Evolutionary conservation across 1,140 invertebrate genomes (phyloP), one percentile per base, ranked within the genome.

Genomic region (Sycophaga agraensis): DNA sequence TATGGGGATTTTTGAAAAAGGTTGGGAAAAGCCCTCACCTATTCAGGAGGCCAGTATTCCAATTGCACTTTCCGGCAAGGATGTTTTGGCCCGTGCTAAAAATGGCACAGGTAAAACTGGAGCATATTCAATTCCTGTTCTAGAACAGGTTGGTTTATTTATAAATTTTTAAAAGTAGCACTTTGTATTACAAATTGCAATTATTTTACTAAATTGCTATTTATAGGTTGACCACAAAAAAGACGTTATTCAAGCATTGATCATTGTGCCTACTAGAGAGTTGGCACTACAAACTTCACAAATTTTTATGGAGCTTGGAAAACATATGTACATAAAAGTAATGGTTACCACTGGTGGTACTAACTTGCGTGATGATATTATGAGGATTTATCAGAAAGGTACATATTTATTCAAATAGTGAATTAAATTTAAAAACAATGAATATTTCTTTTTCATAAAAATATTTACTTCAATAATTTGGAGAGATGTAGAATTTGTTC

Each of bases 1-100:
- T 60, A 99, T 99, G 97, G 98, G 97, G 67, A 99, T 99, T 76
- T 99, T 99, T 82, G 98, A 99, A 80, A 99, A 99, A 84, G 98
- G 98, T 46, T 99, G 97, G 98, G 98, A 99, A 78, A 95, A 95
- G 78, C 98, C 98, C 49, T 98, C 95, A 66, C 98, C 98, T 21
- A 99, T 99, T 84, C 98, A 99, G 86, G 96, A 98, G 86, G 94
- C 94, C 70, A 96, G 95, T 77, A 99, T 99, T 83, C 97, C 97
- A 59, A 94, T 98, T 78, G 96, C 97, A 63, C 85, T 99, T 61
- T 93, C 94, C 73, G 97, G 97, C 66, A 93, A 97, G 83, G 97
- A 99, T 84, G 91, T 99, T 67, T 84, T 99, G 69, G 98, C 97
- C 53, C 87, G 98, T 79, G 98, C 98, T 58, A 99, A 99, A 84